A percentile compares a stretch with the other conserved stretches of the same genome.
phyloP scores from a whole-genome alignment of 1,140 invertebrate genomes.

The Papilio machaon region DNA sequence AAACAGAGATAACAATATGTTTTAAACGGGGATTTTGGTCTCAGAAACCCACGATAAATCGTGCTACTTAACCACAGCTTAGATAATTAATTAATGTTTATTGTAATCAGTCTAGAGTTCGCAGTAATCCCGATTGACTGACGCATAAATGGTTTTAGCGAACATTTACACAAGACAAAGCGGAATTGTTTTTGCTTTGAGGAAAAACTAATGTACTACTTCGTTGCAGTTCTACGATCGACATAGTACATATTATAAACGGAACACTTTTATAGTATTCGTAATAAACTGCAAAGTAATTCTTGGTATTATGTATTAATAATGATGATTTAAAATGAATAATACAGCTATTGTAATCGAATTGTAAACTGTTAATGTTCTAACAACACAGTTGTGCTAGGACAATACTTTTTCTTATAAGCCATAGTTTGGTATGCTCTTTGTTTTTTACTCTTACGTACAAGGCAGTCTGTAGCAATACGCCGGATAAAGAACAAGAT shows the following conservation, averaged over 20 bases:
- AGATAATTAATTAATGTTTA: background rate
- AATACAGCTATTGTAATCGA: background rate
- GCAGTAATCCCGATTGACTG: slow-evolving; percentile 17
- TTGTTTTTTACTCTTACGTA: background rate
- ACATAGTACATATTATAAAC: background rate
- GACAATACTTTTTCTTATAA: background rate
- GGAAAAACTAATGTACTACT: slow-evolving; percentile 20
- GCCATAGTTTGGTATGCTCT: background rate
- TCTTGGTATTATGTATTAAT: slow-evolving; percentile 32
- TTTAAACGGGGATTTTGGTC: no score
- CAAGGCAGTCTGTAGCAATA: background rate
- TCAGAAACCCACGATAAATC: background rate
- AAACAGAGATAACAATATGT: no score
- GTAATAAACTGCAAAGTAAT: background rate
- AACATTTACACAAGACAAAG: slow-evolving; percentile 11
- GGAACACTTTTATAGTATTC: background rate
- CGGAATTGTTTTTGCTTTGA: slow-evolving; percentile 13
- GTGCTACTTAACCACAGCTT: background rate
- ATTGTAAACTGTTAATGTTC: background rate
- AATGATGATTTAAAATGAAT: background rate
- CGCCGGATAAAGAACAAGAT: background rate
- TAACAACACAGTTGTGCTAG: background rate
- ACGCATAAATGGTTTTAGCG: slow-evolving; percentile 26
- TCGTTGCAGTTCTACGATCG: slow-evolving; percentile 5
- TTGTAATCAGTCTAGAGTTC: background rate